Evolutionary conservation across 2,797 vertebrate genomes (phyloP).

Genomic region (Rachycentron canadum): DNA sequence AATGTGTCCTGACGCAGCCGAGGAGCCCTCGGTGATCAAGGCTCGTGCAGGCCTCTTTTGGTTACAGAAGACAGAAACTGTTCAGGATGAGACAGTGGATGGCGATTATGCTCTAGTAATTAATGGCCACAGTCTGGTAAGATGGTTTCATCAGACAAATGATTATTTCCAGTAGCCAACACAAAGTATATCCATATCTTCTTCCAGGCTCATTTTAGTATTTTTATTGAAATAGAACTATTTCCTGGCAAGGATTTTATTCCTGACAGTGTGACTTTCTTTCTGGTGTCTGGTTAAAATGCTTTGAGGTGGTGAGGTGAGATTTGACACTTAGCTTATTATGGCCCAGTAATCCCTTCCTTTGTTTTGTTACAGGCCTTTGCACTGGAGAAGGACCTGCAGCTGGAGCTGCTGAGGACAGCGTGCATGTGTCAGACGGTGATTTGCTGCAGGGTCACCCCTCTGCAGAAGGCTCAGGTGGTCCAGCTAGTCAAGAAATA

Average conservation of each 20-base stretch:
- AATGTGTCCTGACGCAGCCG: slow-evolving; percentile 87
- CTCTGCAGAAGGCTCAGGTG: slow-evolving; percentile 96
- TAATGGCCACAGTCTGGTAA: slow-evolving; percentile 94
- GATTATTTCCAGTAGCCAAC: neutral
- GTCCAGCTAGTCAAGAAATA: slow-evolving; percentile 94
- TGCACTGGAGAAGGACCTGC: slow-evolving; percentile 87
- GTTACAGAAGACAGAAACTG: slow-evolving; percentile 59
- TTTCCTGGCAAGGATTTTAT: neutral
- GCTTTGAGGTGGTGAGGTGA: neutral
- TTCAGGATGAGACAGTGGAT: slow-evolving; percentile 87
- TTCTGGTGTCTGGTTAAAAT: neutral
- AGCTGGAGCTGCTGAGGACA: slow-evolving; percentile 89
- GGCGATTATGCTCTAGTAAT: slow-evolving; percentile 91
- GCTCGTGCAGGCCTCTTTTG: slow-evolving; percentile 75
- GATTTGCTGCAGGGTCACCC: slow-evolving; percentile 95
- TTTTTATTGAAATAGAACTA: neutral
- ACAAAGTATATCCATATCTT: neutral
- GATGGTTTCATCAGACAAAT: slow-evolving; percentile 35
- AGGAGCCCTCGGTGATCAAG: slow-evolving; percentile 74
- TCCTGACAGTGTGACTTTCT: neutral
- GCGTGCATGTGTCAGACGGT: slow-evolving; percentile 94
- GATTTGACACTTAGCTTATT: neutral
- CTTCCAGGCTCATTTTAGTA: neutral
- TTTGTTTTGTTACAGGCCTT: slow-evolving; percentile 83
- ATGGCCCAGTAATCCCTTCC: neutral